Evolutionary conservation across 2,113 vertebrate genomes (phyloP).

Genomic region (Conger conger): DNA sequence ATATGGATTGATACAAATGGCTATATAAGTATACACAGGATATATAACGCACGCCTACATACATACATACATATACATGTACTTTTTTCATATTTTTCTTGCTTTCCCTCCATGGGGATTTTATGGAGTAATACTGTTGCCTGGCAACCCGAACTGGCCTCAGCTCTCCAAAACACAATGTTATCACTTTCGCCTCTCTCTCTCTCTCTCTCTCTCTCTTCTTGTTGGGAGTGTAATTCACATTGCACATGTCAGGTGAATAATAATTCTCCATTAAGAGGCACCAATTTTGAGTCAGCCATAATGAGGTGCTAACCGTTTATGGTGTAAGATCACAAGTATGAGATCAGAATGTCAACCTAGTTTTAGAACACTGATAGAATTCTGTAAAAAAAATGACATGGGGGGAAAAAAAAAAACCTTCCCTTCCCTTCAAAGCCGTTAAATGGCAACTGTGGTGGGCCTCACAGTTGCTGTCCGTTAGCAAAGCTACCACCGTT

Average conservation of each 20-base stretch:
- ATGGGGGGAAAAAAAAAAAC: too few species aligned
- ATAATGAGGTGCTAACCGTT: constrained; percentile 38
- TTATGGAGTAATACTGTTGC: constrained; percentile 60
- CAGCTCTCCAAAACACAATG: neutral
- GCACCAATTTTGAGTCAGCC: constrained; percentile 20
- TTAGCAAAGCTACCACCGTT: too few species aligned
- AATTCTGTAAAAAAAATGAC: too few species aligned
- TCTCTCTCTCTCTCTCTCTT: neutral
- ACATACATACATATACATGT: neutral
- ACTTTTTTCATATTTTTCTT: neutral
- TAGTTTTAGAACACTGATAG: too few species aligned
- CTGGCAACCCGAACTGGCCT: constrained; percentile 59
- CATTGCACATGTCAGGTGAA: constrained; percentile 24
- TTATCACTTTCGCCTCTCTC: neutral
- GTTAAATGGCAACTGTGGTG: too few species aligned
- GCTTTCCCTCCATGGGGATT: constrained; percentile 48
- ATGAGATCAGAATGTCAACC: too few species aligned
- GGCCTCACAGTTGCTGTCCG: too few species aligned
- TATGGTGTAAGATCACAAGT: too few species aligned
- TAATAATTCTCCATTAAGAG: constrained; percentile 22
- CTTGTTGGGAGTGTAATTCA: constrained; percentile 22
- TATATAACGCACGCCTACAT: too few species aligned
- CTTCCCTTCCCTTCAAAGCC: too few species aligned
- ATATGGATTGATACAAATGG: too few species aligned
- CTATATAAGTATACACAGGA: neutral